Base-by-base conservation (phyloP, 2,888 invertebrate genomes). In the Pandemis corylana region DNA sequence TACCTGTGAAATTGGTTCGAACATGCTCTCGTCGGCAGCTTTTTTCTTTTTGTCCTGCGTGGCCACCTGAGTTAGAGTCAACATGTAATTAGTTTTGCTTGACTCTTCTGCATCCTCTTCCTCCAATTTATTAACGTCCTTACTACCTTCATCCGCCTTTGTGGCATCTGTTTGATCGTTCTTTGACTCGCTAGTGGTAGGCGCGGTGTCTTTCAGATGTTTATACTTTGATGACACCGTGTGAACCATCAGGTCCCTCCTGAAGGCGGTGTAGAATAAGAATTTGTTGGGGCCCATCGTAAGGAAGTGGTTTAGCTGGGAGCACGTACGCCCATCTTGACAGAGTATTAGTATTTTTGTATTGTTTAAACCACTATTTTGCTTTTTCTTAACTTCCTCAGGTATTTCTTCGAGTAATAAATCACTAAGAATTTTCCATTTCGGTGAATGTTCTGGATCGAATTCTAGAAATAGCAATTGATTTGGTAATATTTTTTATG, bases 371-470 rank as follows among this genome's bases (percentile, higher is more conserved):
- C 81, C 84, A 3, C 84, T 85, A 51, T 85, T 85, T 75, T 85
- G 84, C 4, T 89, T 91, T 72, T 95, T 94, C 81, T 95, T 95
- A 74, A 96, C 96, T 86, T 97, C 96, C 49, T 95, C 94, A 20
- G 97, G 96, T 84, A 99, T 98, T 94, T 99, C 99, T 7, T 95
- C 91, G 78, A 95, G 93, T 63, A 99, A 89, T 75, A 99, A 95
- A 89, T 99, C 98, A 76, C 95, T 95, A 5, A 99, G 92, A 10
- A 96, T 96, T 81, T 96, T 95, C 99, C 99, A 99, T 91, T 99
- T 99, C 7, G 99, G 98, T 87, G 97, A 97, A 56, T 96, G 95
- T 92, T 99, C 98, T 12, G 97, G 97, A 80, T 96, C 95, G 76
- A 97, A 95, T 91, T 97, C 97, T 97, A 80, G 28, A 59, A 59